Evolutionary conservation across 2,888 invertebrate genomes (phyloP).

Genomic region (Melanargia galathea): DNA sequence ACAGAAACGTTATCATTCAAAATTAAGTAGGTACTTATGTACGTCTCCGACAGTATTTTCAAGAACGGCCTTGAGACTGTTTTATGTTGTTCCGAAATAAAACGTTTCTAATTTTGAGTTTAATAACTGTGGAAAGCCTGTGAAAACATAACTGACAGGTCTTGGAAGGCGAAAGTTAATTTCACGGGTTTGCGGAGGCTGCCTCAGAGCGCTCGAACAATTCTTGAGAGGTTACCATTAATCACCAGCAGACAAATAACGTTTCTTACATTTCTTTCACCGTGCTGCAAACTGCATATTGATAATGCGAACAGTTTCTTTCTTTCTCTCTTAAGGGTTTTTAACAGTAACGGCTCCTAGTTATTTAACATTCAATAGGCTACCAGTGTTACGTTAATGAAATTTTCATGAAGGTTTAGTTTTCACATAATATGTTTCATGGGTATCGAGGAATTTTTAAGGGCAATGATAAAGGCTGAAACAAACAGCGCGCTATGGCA

Average conservation of each 20-base stretch:
- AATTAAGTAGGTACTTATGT: no score
- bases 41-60: background rate
- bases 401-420: background rate
- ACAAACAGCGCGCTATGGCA: no score
- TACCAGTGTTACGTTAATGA: background rate
- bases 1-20: no score
- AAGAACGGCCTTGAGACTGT: slow-evolving; percentile 1
- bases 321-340: background rate
- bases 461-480: no score
- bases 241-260: slow-evolving; percentile 23
- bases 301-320: background rate
- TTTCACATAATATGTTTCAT: background rate
- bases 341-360: background rate
- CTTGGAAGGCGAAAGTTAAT: slow-evolving; percentile 75
- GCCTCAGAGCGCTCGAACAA: slow-evolving; percentile 56
- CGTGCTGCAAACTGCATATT: slow-evolving; percentile 19
- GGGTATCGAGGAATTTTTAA: no score
- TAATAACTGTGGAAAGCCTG: slow-evolving; percentile 27
- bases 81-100: slow-evolving; percentile 4
- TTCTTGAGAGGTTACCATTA: slow-evolving; percentile 18
- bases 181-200: slow-evolving; percentile 78
- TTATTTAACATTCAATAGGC: background rate
- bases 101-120: slow-evolving; percentile 20
- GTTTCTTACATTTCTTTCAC: slow-evolving; percentile 16
- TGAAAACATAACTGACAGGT: slow-evolving; percentile 67